Percentiles rank a stretch among this genome's conserved stretches.
phyloP scores from a whole-genome alignment of 2,797 vertebrate genomes.

The Coregonus sp. region DNA sequence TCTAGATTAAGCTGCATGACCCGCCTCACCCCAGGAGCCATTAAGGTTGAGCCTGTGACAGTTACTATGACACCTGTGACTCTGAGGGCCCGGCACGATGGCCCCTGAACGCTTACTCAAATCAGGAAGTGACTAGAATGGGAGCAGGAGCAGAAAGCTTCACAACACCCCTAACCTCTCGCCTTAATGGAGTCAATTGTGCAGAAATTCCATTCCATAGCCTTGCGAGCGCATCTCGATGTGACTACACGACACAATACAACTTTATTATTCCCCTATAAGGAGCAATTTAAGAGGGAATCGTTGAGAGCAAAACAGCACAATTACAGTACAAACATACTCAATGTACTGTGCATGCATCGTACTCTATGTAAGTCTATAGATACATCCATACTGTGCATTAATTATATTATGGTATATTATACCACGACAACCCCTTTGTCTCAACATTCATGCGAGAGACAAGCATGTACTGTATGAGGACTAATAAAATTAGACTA shows the following conservation, averaged over 20 bases:
- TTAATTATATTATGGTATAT: neutral
- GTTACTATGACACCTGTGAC: slow-evolving; percentile 13
- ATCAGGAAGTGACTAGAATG: slow-evolving; percentile 12
- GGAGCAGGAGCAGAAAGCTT: slow-evolving; percentile 14
- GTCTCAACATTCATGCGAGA: neutral
- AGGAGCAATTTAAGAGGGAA: slow-evolving; percentile 3
- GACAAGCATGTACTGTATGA: neutral
- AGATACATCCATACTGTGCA: neutral
- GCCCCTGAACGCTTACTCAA: slow-evolving; percentile 30
- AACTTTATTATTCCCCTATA: slow-evolving; percentile 3
- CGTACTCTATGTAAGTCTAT: neutral
- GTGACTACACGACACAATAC: slow-evolving; percentile 29
- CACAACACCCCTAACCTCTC: slow-evolving; percentile 43
- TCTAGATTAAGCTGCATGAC: neutral
- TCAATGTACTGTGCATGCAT: neutral
- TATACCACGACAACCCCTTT: neutral
- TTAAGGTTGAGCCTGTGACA: neutral
- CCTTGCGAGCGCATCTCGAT: slow-evolving; percentile 50
- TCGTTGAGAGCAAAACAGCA: neutral
- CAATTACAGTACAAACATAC: neutral
- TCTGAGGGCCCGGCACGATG: slow-evolving; percentile 3
- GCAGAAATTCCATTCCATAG: slow-evolving; percentile 68
- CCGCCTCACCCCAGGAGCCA: neutral
- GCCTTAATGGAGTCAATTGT: slow-evolving; percentile 67
- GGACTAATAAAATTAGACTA: neutral